A percentile compares a stretch with the other conserved stretches of the same genome.
Conservation (phyloP, 1,140 invertebrate genomes). For the Campodea augens region DNA sequence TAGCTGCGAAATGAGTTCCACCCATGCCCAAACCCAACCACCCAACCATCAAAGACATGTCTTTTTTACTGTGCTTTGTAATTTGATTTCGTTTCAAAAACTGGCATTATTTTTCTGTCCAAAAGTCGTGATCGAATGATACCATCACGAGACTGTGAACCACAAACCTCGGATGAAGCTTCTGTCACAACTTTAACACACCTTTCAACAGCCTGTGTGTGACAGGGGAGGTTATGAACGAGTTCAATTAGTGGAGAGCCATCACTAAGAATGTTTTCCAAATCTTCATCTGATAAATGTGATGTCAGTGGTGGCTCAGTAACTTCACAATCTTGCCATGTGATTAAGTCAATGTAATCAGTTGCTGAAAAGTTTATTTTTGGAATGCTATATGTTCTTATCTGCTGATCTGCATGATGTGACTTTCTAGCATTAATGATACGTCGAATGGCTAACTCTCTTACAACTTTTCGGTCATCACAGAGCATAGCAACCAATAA, state of each 20-base stretch:
- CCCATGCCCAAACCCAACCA: background rate
- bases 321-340: background rate
- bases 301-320: background rate
- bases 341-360: background rate
- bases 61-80: background rate
- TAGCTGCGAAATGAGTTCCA: background rate
- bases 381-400: background rate
- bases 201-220: slow-evolving; percentile 1
- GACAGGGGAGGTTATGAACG: background rate
- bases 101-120: background rate
- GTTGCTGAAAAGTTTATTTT: background rate
- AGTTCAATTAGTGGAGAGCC: background rate
- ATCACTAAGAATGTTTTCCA: background rate
- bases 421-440: background rate
- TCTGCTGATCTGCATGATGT: background rate
- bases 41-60: background rate
- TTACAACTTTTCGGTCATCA: background rate
- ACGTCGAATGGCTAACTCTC: background rate
- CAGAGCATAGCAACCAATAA: background rate
- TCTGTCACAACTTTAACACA: background rate
- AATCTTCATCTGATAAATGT: background rate
- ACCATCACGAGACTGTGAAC: background rate
- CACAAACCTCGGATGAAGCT: background rate
- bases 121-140: background rate
- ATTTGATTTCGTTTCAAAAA: background rate